Percentiles rank a stretch among this genome's conserved stretches.
Conservation (phyloP, 2,888 invertebrate species). For the Drosophila emarginata region DNA sequence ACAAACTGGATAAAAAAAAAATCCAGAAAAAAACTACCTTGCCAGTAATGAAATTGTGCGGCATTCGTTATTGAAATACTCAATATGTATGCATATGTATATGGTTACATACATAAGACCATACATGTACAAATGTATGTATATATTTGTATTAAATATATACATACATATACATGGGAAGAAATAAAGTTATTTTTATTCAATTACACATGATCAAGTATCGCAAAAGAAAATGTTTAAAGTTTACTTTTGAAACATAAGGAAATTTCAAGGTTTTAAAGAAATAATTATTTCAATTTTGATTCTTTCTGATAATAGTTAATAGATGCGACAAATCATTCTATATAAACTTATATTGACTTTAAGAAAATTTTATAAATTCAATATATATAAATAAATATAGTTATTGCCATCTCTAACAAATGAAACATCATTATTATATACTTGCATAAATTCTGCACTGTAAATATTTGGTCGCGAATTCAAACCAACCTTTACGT, state of each 20-base stretch:
- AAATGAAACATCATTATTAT: slow-evolving; percentile 20
- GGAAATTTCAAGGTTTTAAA: not conserved
- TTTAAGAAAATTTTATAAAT: not conserved
- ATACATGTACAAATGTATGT: not conserved
- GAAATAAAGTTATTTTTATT: not conserved
- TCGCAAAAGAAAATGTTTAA: too few relatives aligned
- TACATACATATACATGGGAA: slow-evolving; percentile 11
- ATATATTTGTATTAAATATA: not conserved
- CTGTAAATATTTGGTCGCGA: slow-evolving; percentile 63
- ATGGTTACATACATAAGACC: slow-evolving; percentile 9
- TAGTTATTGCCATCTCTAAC: slow-evolving; percentile 28
- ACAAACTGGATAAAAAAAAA: slow-evolving; percentile 18
- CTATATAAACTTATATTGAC: too few relatives aligned
- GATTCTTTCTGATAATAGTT: too few relatives aligned
- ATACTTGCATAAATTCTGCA: slow-evolving; percentile 57
- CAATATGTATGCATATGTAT: slow-evolving; percentile 40
- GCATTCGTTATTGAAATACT: slow-evolving; percentile 47
- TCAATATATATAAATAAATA: slow-evolving; percentile 2
- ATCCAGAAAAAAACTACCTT: not conserved
- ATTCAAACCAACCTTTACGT: not conserved
- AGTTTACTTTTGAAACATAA: too few relatives aligned
- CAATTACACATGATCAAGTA: too few relatives aligned
- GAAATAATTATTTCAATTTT: too few relatives aligned
- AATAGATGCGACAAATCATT: too few relatives aligned
- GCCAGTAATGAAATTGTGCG: slow-evolving; percentile 68